phyloP scores from a whole-genome alignment of 2,888 invertebrate species.

The Agrotis puta region DNA sequence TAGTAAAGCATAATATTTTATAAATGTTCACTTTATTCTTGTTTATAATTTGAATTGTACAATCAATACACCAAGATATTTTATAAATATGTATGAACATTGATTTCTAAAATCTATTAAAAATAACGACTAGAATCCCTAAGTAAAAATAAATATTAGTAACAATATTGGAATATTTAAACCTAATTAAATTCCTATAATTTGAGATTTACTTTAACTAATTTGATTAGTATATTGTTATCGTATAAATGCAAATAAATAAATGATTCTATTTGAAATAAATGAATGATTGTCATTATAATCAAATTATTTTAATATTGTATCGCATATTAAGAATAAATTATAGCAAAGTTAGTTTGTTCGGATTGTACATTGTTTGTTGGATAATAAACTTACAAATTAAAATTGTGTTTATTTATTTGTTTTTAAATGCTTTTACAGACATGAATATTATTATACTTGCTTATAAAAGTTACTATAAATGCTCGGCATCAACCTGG shows the following conservation, averaged over 20 bases:
- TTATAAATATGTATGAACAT: conserved; percentile 6
- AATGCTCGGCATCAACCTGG: neutral
- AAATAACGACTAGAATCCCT: neutral
- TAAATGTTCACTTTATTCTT: conserved; percentile 39
- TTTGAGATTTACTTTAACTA: neutral
- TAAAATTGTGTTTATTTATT: conserved; percentile 28
- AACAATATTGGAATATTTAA: neutral
- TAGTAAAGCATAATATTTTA: conserved; percentile 39
- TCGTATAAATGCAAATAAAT: neutral
- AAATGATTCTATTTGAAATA: conserved; percentile 20
- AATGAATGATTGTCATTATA: conserved; percentile 21
- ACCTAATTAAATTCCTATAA: neutral
- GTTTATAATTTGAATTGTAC: conserved; percentile 18
- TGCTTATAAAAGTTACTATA: neutral
- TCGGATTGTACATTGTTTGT: conserved; percentile 66
- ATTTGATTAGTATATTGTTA: no score
- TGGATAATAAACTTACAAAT: conserved; percentile 58
- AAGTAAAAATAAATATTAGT: neutral
- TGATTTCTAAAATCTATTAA: neutral
- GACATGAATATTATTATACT: neutral
- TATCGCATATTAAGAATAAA: conserved; percentile 51
- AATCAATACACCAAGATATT: conserved; percentile 13
- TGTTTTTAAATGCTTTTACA: no score
- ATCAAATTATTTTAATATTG: conserved; percentile 27
- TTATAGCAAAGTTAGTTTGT: conserved; percentile 58